phyloP scores from a whole-genome alignment of 2,113 vertebrate genomes.

The Galbula dea region DNA sequence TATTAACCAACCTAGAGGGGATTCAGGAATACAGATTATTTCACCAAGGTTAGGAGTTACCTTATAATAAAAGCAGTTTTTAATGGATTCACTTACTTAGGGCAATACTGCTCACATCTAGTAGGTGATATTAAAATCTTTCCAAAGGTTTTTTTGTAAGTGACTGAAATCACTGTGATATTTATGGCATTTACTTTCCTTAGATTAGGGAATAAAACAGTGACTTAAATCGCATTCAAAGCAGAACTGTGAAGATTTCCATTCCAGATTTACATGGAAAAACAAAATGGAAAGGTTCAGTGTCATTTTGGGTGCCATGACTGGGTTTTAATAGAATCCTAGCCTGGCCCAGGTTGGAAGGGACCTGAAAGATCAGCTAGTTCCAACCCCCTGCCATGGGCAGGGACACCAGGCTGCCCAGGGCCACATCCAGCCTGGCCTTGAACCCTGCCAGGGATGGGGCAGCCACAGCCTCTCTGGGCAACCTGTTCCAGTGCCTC shows the following conservation, averaged over 20 bases:
- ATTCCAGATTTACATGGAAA: background rate
- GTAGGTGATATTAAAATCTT: slow-evolving; percentile 21
- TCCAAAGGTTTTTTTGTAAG: slow-evolving; percentile 38
- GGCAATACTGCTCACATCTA: background rate
- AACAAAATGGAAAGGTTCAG: background rate
- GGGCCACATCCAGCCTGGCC: too few species aligned
- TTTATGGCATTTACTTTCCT: slow-evolving; percentile 5
- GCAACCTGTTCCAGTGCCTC: too few species aligned
- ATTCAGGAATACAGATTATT: background rate
- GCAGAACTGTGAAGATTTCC: background rate
- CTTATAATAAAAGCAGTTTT: slow-evolving; percentile 20
- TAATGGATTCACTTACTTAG: slow-evolving; percentile 38
- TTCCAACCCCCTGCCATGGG: too few species aligned
- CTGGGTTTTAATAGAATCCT: background rate
- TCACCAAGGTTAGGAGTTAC: background rate
- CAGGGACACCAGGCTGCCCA: too few species aligned
- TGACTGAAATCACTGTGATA: slow-evolving; percentile 25
- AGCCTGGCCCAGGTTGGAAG: too few species aligned
- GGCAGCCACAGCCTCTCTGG: too few species aligned
- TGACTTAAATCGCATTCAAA: background rate
- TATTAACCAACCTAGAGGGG: background rate
- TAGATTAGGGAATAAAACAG: slow-evolving; percentile 1
- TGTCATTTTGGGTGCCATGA: background rate
- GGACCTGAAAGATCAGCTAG: too few species aligned
- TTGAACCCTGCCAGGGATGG: too few species aligned